phyloP scores from a whole-genome alignment of 2,888 invertebrate genomes.

The Crepidodera aurea region DNA sequence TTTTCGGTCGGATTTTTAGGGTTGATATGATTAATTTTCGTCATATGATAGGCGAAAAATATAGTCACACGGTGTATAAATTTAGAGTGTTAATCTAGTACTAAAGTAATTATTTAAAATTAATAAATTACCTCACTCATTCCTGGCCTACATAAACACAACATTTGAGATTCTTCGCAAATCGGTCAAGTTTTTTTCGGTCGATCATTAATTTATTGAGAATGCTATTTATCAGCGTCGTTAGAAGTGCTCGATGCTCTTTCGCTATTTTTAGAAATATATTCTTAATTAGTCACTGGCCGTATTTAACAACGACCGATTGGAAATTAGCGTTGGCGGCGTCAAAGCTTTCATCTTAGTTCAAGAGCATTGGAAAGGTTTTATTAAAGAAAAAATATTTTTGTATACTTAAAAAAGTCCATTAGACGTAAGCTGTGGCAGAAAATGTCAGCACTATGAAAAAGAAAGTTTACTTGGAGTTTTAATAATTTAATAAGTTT shows the following conservation, averaged over 20 bases:
- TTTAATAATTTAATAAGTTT: too few species aligned
- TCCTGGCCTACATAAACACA: constrained; percentile 1
- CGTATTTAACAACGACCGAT: constrained; percentile 25
- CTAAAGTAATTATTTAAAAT: constrained; percentile 2
- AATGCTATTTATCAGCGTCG: constrained; percentile 30
- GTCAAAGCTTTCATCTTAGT: background rate
- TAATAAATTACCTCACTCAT: constrained; percentile 10
- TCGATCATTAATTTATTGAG: constrained; percentile 28
- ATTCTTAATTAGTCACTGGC: constrained; percentile 33
- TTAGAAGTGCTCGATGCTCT: constrained; percentile 3
- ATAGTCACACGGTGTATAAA: too few species aligned
- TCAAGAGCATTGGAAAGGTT: background rate
- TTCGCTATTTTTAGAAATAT: constrained; percentile 33
- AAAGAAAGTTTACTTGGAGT: too few species aligned
- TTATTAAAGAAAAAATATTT: too few species aligned
- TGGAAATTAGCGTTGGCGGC: constrained; percentile 10
- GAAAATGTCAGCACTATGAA: too few species aligned
- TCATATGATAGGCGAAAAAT: too few species aligned
- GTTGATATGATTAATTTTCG: too few species aligned
- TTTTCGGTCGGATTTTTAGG: too few species aligned
- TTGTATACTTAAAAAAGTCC: too few species aligned
- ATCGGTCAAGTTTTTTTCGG: constrained; percentile 29
- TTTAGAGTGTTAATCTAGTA: too few species aligned
- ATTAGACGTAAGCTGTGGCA: too few species aligned
- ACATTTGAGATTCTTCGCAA: constrained; percentile 12